phyloP scores from a whole-genome alignment of 2,797 vertebrate species.

The Pampus argenteus region DNA sequence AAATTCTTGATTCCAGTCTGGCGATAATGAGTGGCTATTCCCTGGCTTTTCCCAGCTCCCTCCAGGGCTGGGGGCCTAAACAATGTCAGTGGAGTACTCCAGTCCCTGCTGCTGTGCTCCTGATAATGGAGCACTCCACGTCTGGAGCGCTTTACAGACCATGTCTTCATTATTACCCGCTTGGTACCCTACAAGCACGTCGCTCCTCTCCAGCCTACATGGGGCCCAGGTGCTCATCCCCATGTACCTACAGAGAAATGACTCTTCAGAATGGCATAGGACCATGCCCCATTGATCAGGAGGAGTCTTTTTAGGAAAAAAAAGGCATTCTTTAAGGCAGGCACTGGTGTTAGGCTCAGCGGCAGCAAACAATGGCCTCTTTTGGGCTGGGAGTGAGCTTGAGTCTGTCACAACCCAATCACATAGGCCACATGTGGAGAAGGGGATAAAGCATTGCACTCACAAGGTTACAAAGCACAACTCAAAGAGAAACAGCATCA shows the following conservation, averaged over 20 bases:
- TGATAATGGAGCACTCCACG: conserved; percentile 80
- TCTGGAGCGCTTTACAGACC: conserved; percentile 71
- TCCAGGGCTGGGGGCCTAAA: conserved; percentile 72
- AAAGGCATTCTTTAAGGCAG: conserved; percentile 66
- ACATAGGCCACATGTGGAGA: conserved; percentile 59
- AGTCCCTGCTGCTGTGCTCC: conserved; percentile 67
- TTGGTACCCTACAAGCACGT: conserved; percentile 64
- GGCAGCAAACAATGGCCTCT: conserved; percentile 63
- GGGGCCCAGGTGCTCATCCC: conserved; percentile 77
- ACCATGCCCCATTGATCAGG: conserved; percentile 64
- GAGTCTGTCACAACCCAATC: conserved; percentile 62
- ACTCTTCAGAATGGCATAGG: conserved; percentile 74
- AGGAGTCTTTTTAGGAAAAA: conserved; percentile 36
- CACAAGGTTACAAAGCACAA: conserved; percentile 60
- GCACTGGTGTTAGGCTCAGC: conserved; percentile 61
- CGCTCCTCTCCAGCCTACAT: conserved; percentile 67
- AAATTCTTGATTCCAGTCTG: conserved; percentile 83
- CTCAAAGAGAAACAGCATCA: conserved; percentile 38
- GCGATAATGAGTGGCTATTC: conserved; percentile 82
- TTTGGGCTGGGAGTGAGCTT: conserved; percentile 51
- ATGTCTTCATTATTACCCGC: conserved; percentile 80
- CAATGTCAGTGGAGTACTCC: conserved; percentile 81
- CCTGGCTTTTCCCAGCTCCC: conserved; percentile 77
- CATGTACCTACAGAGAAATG: conserved; percentile 64
- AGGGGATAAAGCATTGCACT: conserved; percentile 57